phyloP scores from a whole-genome alignment of 2,797 vertebrate species.

The Lepidocolaptes lacrymiger region DNA sequence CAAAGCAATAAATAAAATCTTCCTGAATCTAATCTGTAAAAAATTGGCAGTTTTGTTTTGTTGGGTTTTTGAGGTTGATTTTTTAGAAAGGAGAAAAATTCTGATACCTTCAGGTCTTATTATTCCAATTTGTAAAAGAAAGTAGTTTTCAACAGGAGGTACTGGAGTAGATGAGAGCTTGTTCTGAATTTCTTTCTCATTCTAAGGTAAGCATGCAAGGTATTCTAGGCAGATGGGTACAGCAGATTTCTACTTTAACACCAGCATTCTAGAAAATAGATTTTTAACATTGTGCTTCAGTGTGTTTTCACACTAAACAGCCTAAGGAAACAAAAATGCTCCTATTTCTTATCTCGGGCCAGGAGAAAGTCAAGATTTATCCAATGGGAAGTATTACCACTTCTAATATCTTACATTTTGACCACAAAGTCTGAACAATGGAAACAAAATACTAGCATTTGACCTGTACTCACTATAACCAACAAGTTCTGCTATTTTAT shows the following conservation, averaged over 20 bases:
- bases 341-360: neutral
- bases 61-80: accelerated
- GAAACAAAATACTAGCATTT: conserved; percentile 32
- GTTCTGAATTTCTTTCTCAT: neutral
- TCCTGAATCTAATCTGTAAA: neutral
- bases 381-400: neutral
- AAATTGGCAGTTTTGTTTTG: neutral
- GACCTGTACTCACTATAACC: neutral
- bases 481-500: conserved; percentile 9
- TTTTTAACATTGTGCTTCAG: neutral
- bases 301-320: neutral
- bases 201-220: neutral
- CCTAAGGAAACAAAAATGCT: neutral
- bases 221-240: neutral
- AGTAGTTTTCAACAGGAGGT: neutral
- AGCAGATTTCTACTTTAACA: neutral
- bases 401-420: neutral
- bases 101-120: neutral
- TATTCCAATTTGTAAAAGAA: neutral
- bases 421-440: conserved; percentile 30
- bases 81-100: neutral
- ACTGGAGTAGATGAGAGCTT: neutral
- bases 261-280: neutral
- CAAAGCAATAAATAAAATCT: neutral
- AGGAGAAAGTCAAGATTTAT: neutral